Percentiles rank a stretch among this genome's conserved stretches.
These are phyloP conservation scores for Leptopilina boulardi DNA, from an alignment of 1,140 invertebrate genomes.

Conservation along the genomic window DNA sequence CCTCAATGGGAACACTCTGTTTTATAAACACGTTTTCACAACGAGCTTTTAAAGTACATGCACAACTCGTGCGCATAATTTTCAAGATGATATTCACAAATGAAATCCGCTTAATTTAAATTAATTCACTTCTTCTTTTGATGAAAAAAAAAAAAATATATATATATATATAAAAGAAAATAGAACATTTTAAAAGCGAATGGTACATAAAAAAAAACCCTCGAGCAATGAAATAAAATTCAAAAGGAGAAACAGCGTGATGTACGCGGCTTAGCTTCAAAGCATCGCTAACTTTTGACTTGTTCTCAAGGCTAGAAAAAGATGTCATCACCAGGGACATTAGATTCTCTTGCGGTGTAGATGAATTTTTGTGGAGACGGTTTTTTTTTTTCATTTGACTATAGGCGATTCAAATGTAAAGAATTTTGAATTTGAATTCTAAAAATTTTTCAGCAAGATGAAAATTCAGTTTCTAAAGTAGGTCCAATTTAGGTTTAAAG, in stretches of 20 bases:
- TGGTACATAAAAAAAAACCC: not conserved
- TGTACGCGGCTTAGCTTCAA: not conserved
- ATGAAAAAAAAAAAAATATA: too few species aligned
- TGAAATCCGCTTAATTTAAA: not conserved
- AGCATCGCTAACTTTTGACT: not conserved
- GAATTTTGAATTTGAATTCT: not conserved
- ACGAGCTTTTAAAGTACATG: not conserved
- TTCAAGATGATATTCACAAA: not conserved
- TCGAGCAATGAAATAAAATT: not conserved
- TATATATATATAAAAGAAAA: too few species aligned
- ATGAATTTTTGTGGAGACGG: not conserved
- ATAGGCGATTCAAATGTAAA: not conserved
- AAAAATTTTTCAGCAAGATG: too few species aligned
- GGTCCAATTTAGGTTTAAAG: too few species aligned
- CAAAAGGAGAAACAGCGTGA: not conserved
- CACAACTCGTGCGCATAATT: not conserved
- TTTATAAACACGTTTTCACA: too few species aligned
- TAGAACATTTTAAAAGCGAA: not conserved
- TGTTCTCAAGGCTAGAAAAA: not conserved
- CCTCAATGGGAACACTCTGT: not conserved
- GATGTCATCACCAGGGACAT: not conserved
- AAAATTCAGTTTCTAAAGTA: too few species aligned
- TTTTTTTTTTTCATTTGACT: not conserved
- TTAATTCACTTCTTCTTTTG: slow-evolving; percentile 10
- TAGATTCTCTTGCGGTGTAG: not conserved